A percentile compares a stretch with the other conserved stretches of the same genome.
phyloP scores from a whole-genome alignment of 2,113 vertebrate genomes.

The Gallinago paraguaiae region DNA sequence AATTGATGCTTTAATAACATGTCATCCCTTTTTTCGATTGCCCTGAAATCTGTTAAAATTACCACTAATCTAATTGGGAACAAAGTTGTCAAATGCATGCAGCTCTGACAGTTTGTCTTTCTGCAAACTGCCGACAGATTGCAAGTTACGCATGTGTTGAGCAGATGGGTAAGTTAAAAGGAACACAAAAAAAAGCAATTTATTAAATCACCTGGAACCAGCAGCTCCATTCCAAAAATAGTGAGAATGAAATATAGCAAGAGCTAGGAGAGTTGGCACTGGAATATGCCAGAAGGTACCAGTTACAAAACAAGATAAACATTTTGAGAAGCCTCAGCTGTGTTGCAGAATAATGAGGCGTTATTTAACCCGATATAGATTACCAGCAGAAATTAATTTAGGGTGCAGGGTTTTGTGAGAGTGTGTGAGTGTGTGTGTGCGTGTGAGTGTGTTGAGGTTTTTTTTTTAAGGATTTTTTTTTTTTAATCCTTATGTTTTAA shows the following conservation, averaged over 20 bases:
- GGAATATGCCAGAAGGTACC: slow-evolving; percentile 86
- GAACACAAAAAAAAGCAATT: slow-evolving; percentile 85
- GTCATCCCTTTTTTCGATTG: slow-evolving; percentile 81
- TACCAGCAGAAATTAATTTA: slow-evolving; percentile 85
- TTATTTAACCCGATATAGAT: slow-evolving; percentile 86
- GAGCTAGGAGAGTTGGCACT: slow-evolving; percentile 82
- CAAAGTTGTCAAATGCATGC: slow-evolving; percentile 85
- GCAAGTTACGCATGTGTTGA: slow-evolving; percentile 87
- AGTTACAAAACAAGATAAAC: slow-evolving; percentile 90
- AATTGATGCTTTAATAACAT: slow-evolving; percentile 85
- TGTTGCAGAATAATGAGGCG: slow-evolving; percentile 85
- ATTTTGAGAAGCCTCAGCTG: slow-evolving; percentile 89
- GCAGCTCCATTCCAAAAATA: slow-evolving; percentile 87
- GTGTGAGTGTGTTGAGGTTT: neutral
- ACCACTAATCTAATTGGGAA: slow-evolving; percentile 87
- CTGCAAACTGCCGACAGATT: slow-evolving; percentile 88
- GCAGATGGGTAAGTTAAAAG: slow-evolving; percentile 89
- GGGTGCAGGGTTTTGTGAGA: slow-evolving; percentile 76
- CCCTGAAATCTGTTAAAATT: slow-evolving; percentile 89
- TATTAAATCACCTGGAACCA: slow-evolving; percentile 91
- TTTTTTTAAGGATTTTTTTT: slow-evolving; percentile 39
- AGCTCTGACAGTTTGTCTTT: slow-evolving; percentile 87
- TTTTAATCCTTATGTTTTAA: slow-evolving; percentile 58
- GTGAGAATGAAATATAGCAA: slow-evolving; percentile 89
- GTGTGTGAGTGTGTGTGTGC: slow-evolving; percentile 27